Evolutionary conservation across 2,797 vertebrate genomes (phyloP).

Genomic region (Momotus momota): DNA sequence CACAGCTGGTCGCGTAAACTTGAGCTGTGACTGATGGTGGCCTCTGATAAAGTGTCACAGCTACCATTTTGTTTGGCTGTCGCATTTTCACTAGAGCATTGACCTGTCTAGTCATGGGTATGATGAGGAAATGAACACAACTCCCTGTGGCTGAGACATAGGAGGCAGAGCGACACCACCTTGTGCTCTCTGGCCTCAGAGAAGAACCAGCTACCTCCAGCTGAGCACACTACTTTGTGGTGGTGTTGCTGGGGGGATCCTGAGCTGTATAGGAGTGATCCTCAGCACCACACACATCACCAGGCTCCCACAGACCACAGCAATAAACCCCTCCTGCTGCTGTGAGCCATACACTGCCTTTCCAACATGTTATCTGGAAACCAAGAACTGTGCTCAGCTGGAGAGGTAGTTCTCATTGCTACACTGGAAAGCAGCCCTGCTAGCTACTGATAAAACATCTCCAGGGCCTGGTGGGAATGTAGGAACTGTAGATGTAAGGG

Average conservation of each 20-base stretch:
- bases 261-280: rapidly evolving
- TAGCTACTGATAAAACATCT: not conserved
- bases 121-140: not conserved
- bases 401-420: not conserved
- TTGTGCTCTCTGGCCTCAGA: rapidly evolving
- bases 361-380: not conserved
- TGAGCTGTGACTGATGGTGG: not conserved
- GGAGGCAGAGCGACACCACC: rapidly evolving
- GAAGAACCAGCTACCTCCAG: not conserved
- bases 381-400: not conserved
- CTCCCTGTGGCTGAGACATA: not conserved
- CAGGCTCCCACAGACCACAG: not conserved
- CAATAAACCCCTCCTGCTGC: not conserved
- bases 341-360: not conserved
- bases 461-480: not conserved
- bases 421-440: not conserved
- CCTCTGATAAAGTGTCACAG: rapidly evolving
- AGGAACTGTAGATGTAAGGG: not conserved
- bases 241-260: not conserved
- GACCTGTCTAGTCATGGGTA: not conserved
- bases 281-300: not conserved
- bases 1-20: not conserved
- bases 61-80: rapidly evolving
- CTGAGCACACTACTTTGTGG: rapidly evolving
- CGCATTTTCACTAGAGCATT: not conserved